Evolutionary conservation across 2,113 vertebrate genomes (phyloP).

Genomic region (Malurus elegans): DNA sequence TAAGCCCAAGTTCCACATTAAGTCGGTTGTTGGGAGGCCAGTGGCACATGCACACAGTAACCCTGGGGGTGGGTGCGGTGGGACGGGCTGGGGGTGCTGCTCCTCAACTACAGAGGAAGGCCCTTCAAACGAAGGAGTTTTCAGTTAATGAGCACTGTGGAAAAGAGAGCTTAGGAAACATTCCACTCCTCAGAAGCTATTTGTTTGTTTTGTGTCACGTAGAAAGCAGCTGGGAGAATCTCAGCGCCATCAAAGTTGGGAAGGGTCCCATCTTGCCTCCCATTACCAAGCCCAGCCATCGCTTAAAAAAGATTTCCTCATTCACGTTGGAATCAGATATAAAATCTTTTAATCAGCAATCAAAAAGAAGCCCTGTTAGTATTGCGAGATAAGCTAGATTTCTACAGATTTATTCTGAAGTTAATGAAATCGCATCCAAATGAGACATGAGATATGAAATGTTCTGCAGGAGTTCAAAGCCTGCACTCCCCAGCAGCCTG

Average conservation of each 20-base stretch:
- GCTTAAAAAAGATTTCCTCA: not conserved
- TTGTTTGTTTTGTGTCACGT: not conserved
- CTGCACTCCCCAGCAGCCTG: not conserved
- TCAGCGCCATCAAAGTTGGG: not conserved
- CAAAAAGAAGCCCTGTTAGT: not conserved
- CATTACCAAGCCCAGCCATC: not conserved
- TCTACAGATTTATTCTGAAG: not conserved
- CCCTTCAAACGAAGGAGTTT: not conserved
- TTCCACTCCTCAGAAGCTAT: not conserved
- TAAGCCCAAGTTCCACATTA: not conserved
- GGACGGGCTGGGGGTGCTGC: not conserved
- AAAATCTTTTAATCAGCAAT: not conserved
- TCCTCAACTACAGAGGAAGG: not conserved
- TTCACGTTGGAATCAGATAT: not conserved
- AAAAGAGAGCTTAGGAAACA: not conserved
- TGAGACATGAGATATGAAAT: not conserved
- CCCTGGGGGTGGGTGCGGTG: rapidly evolving
- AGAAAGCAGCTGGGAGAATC: not conserved
- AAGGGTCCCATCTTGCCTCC: not conserved
- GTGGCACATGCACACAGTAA: not conserved
- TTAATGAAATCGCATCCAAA: not conserved
- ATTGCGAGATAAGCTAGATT: not conserved
- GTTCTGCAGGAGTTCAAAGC: not conserved
- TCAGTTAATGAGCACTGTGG: not conserved
- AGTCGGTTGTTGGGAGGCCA: not conserved